phyloP scores from a whole-genome alignment of 2,888 invertebrate species.

The Crepidodera aurea region DNA sequence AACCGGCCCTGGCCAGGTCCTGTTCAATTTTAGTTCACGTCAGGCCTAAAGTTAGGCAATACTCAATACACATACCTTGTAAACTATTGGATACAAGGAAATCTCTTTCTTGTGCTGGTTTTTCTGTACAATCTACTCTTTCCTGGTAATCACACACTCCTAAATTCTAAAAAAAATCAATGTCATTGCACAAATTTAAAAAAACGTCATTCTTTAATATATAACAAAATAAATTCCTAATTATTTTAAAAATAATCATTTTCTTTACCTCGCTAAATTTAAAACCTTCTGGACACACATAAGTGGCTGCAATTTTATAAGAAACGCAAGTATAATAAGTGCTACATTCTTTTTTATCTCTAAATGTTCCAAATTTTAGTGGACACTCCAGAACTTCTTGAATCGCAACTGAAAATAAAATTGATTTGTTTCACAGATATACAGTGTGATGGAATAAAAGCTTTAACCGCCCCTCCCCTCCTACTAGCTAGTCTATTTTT shows the following conservation, averaged over 20 bases:
- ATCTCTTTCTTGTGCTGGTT: conserved; percentile 3
- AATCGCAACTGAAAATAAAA: conserved; percentile 5
- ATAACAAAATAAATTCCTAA: too few species aligned
- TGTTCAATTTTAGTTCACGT: too few species aligned
- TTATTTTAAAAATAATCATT: too few species aligned
- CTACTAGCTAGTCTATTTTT: too few species aligned
- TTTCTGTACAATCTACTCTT: conserved; percentile 39
- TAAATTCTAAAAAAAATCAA: conserved; percentile 36
- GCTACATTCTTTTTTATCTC: conserved; percentile 69
- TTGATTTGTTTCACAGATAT: too few species aligned
- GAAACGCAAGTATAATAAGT: conserved; percentile 72
- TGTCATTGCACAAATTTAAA: too few species aligned
- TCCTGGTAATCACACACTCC: conserved; percentile 40
- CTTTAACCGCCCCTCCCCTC: too few species aligned
- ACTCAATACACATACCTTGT: neutral
- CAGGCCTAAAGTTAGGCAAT: neutral
- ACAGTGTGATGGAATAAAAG: too few species aligned
- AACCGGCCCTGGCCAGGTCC: too few species aligned
- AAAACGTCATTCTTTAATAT: too few species aligned
- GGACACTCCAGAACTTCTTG: conserved; percentile 60
- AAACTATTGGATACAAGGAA: neutral
- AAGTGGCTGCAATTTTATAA: conserved; percentile 61
- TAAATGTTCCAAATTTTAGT: conserved; percentile 68
- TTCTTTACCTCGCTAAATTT: conserved; percentile 53
- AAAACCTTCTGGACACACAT: conserved; percentile 69